Base-by-base conservation (phyloP, 2,113 vertebrate genomes). In the Lates calcarifer region DNA sequence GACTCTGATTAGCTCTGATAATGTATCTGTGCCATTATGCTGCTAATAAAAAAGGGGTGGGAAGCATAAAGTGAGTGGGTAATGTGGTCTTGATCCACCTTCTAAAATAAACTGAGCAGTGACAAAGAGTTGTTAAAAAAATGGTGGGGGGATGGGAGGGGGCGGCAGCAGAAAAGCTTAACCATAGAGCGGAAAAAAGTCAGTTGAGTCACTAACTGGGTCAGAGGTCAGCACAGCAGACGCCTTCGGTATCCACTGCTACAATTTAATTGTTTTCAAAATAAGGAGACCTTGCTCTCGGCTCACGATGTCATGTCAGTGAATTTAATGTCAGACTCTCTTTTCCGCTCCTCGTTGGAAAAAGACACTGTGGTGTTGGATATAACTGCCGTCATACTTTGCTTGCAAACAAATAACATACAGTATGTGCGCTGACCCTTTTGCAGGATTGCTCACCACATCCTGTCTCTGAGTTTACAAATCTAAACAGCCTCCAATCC, bases 1-100 rank as follows among this genome's bases (percentile, higher is more conserved):
- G 95, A 95, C 94, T 96, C 95, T 95, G 95, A 96, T 98, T 97
- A 97, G 93, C 91, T 97, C 92, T 93, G 94, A 97, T 97, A 97
- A 97, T 96, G 90, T 96, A 96, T 96, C 91, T 93, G 93, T 91
- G 93, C 94, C 92, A 95, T 96, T 96, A 96, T 94, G 93, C 90
- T 80, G 77, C 89, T 92, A 93, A 89, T 79, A 94, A 93, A 94
- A 90, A 89, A 57, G 87, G 92, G 66, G 17, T 22, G 81, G 82
- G 84, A 79, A 81, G 66, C 79, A 70, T 55, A 83, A 80, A 89
- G 81, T 79, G 77, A 71, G 58, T 72, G 63, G 77, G 56, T 88
- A 94, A 94, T 90, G 87, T 85, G 88, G 74, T 90, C 80, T 49
- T 58, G 64, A 86, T 90, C 83, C 84, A 88, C 81, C 79, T 79